Base-by-base conservation (phyloP, 2,888 invertebrate genomes). In the Plebejus argus region DNA sequence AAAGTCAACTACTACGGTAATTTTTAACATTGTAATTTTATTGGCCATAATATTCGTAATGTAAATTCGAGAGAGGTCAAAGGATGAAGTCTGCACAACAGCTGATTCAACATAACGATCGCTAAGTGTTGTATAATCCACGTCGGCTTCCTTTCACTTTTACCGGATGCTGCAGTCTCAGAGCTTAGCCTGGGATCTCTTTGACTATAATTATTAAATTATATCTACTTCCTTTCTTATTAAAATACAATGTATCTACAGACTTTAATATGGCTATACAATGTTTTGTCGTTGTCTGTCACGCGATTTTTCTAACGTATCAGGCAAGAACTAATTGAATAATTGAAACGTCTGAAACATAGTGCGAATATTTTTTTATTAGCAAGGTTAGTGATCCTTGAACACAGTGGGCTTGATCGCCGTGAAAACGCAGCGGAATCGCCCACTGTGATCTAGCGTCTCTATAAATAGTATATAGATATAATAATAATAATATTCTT, bases 121-220 rank as follows among this genome's bases (percentile, higher is more conserved):
- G 71, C 53, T 18, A 53, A 18, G 58, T 81, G 81, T 87, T 86
- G 83, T 84, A 84, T 87, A 87, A 87, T 81, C 82, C 76, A 80
- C 79, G 81, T 80, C 81, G 80, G 80, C 81, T 84, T 85, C 86
- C 88, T 88, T 88, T 88, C 88, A 87, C 88, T 88, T 86, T 87
- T 83, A 82, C 81, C 82, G 81, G 81, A 78, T 71, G 20, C 77
- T 56, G 71, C 45, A 53, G 58, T 23, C 66, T 45, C 45, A 45
- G 28, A 28, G 66, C 18, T 58, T 4, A 56, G 35, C 61, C 39
- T 39, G 39, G n/a, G n/a, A 5, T 49, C 4, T 53, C 53, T 53
- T 53, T 53, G 53, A 53, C 53, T 53, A 53, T 53, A 53, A 53
- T n/a, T 58, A 20, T 20, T n/a, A n/a, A n/a, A n/a, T n/a, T n/a